Base-by-base conservation (phyloP, 2,113 vertebrate genomes). In the Halichoeres trimaculatus region DNA sequence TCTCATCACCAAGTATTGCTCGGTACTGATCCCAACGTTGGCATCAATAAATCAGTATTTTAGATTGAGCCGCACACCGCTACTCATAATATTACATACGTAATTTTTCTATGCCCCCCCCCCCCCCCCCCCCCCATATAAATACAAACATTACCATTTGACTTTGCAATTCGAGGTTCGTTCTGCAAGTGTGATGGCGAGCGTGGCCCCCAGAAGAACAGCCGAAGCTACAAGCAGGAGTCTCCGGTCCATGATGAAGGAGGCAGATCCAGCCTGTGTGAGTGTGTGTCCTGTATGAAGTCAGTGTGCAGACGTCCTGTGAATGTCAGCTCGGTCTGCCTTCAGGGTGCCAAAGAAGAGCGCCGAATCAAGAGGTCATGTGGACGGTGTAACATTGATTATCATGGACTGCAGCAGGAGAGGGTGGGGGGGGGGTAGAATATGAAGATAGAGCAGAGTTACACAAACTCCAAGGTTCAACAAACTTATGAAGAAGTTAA, bases 131-230 rank as follows among this genome's bases (percentile, higher is more conserved):
- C n/a, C 12, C 12, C 13, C 40, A 11, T 41, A 14, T 14, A 41
- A 41, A 13, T 35, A 45, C 24, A 13, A 38, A 22, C 14, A 58
- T 81, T 77, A 90, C 90, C 88, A 91, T 76, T 86, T 91, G 64
- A 91, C 40, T 84, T 90, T 90, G 85, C 90, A 87, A 14, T 86
- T 69, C 1, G 81, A 45, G 0, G 66, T 47, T n/a, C 36, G 5
- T 11, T 77, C 70, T 4, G 59, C 81, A 56, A 64, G 54, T 8
- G 74, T 78, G 58, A 74, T 22, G 65, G 67, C 36, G 51, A 89
- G 23, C 0, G 78, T 56, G 43, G 68, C 58, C 36, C 81, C 85
- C 23, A 89, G 50, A 0, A 85, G 5, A 3, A 84, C 23, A 50
- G 70, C 60, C 0, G 76, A 60, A 8, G 68, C 22, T 6, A 72